Percentiles rank a stretch among this genome's conserved stretches.
Conservation (phyloP, 1,140 invertebrate genomes). For the Eurosta solidaginis region DNA sequence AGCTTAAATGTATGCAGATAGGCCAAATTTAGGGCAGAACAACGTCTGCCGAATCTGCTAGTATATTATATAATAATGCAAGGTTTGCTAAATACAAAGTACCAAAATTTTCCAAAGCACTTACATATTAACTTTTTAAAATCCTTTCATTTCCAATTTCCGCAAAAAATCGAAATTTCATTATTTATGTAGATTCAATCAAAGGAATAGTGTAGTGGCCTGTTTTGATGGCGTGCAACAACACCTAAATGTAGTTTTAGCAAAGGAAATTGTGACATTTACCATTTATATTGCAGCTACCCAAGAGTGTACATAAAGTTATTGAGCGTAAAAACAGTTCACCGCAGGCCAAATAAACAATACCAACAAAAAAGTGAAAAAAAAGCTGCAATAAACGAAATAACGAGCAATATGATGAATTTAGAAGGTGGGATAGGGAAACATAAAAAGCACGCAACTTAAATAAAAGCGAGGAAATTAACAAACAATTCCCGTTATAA, state of each 20-base stretch:
- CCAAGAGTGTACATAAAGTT: background rate
- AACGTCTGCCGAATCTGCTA: too few relatives aligned
- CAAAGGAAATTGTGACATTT: background rate
- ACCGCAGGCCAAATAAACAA: background rate
- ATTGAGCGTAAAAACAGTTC: conserved; percentile 1
- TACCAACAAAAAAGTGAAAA: too few relatives aligned
- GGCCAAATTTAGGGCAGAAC: too few relatives aligned
- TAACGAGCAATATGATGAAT: background rate
- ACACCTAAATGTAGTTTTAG: background rate
- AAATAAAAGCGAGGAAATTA: background rate
- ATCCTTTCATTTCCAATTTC: too few relatives aligned
- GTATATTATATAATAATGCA: too few relatives aligned
- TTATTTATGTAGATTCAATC: too few relatives aligned
- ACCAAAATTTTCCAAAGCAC: too few relatives aligned
- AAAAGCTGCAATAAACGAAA: background rate
- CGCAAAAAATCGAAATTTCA: too few relatives aligned
- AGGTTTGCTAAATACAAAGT: too few relatives aligned
- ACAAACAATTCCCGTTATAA: background rate
- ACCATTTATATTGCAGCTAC: background rate
- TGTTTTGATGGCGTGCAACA: background rate
- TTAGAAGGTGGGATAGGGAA: background rate
- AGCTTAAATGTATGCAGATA: too few relatives aligned
- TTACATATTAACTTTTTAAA: too few relatives aligned
- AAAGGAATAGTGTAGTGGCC: too few relatives aligned
- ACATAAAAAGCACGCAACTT: background rate